Evolutionary conservation across 2,113 vertebrate species (phyloP), one percentile per base, ranked within the genome.

Genomic region (Perca flavescens): DNA sequence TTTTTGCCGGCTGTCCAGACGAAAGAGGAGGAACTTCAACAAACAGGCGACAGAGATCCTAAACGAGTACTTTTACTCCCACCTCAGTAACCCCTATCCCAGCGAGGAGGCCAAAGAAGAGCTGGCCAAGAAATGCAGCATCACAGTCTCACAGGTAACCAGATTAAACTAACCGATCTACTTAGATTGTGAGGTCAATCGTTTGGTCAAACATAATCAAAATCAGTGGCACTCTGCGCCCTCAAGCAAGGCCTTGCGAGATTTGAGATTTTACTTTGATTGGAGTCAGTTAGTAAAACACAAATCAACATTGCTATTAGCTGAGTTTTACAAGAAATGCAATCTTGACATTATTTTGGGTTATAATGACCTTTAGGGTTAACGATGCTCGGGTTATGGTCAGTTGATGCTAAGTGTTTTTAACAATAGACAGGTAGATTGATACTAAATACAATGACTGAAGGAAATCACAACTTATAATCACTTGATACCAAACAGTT

Each of bases 71-170:
- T 99, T 99, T 92, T 99, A 99, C 96, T 99, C 98, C 62, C 98
- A 99, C 93, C 98, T 99, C 96, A 99, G 97, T 92, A 99, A 99
- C 93, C 98, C 98, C 43, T 99, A 99, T 88, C 98, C 98, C 94
- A 99, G 98, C 84, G 98, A 99, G 95, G 98, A 99, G 97, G 98
- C 98, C 96, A 99, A 99, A 96, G 98, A 99, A 91, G 98, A 99
- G 94, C 97, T 99, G 96, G 98, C 97, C 89, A 99, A 99, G 95
- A 99, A 99, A 87, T 99, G 98, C 95, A 96, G 96, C 94, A 99
- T 99, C 96, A 99, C 98, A 74, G 93, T 96, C 74, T 95, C 95
- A 79, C 95, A 96, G 94, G 95, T 96, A 86, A 83, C 14, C 9
- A 28, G 1, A 71, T 58, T 1, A 5, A 71, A 84, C 19, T 25